Evolutionary conservation across 2,888 invertebrate species (phyloP), one percentile per base, ranked within the genome.

Genomic region (Agrotis clavis): DNA sequence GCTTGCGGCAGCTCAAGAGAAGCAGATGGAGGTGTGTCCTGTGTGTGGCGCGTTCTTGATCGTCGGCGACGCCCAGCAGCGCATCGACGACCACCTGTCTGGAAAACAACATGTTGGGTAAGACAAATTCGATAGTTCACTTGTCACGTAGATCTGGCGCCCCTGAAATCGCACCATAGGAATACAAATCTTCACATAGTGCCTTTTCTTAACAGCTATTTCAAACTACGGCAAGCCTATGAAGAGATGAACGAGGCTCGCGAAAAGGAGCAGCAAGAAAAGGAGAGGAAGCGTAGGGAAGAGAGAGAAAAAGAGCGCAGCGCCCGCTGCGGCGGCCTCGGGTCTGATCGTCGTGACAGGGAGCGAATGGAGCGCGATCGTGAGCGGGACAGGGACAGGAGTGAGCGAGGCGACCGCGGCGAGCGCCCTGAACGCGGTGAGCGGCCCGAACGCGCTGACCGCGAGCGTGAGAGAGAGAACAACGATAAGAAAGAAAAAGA

Each of bases 1-100:
- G 92, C 94, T 98, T 86, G 98, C 98, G 5, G 98, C 98, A 0
- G 98, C 98, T 13, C 99, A 99, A 91, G 99, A 99, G 92, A 99
- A 99, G 93, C 99, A 99, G 92, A 99, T 99, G 99, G 99, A 99
- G 94, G 99, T 99, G 21, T 99, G 99, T 93, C 98, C 99, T 85
- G 99, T 99, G 2, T 99, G 99, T 92, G 99, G 99, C 1, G 99
- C 99, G 11, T 99, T 99, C 94, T 97, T 99, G n/a, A 99, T 99
- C 87, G 99, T 99, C 13, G 99, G 99, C 13, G 99, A 99, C 95
- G 99, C 99, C 4, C 99, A 99, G 90, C 99, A 99, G 90, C 97
- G 99, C 75, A 98, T 99, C 72, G 99, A 99, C 89, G 99, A 99
- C 92, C 99, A 99, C 96, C 96, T 99, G 71, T 99, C 99, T 97